These are phyloP conservation scores for Calameuta pallipes DNA, from an alignment of 2,888 invertebrate genomes.

Conservation along the genomic window DNA sequence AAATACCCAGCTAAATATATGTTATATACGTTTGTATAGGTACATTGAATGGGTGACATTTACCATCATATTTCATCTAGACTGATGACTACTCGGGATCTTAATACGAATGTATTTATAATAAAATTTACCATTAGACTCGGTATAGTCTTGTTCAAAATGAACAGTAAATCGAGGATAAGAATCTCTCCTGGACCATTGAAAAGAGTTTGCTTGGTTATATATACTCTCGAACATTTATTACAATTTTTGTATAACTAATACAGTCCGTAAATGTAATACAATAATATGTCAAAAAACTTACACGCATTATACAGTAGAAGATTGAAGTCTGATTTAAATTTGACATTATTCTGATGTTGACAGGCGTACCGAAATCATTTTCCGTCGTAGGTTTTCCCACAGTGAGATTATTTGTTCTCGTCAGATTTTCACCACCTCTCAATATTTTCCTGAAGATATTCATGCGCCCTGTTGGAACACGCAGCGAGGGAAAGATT, in stretches of 20 bases:
- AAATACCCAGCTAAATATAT: neutral
- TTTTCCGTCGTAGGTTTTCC: neutral
- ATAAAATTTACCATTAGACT: too few species aligned
- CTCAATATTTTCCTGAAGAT: neutral
- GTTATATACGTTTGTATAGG: neutral
- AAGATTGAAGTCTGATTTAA: neutral
- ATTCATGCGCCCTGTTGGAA: neutral
- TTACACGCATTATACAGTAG: neutral
- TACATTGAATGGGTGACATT: neutral
- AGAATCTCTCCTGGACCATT: conserved; percentile 74
- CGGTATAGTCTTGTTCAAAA: too few species aligned
- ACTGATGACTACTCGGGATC: too few species aligned
- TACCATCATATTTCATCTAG: too few species aligned
- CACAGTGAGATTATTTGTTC: neutral
- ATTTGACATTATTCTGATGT: neutral
- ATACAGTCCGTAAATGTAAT: neutral
- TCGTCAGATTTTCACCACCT: neutral
- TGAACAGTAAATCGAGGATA: conserved; percentile 76
- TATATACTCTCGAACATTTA: neutral
- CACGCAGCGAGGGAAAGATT: conserved; percentile 11
- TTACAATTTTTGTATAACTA: neutral
- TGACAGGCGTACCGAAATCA: neutral
- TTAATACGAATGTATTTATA: too few species aligned
- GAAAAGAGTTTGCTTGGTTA: neutral
- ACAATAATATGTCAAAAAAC: neutral